A percentile compares a stretch with the other conserved stretches of the same genome.
phyloP scores from a whole-genome alignment of 2,888 invertebrate species.

The Leptopilina drosophilae region DNA sequence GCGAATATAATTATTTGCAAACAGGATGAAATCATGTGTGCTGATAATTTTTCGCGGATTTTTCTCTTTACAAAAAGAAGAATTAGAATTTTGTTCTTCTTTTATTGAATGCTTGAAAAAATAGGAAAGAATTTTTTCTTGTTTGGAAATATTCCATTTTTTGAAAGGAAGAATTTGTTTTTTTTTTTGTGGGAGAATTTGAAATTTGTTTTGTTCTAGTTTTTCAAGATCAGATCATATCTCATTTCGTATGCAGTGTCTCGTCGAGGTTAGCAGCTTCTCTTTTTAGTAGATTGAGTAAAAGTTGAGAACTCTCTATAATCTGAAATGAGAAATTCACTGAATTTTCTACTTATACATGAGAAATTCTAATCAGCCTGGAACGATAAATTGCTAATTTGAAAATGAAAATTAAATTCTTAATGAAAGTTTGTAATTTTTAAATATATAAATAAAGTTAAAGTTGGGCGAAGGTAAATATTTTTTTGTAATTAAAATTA shows the following conservation, averaged over 20 bases:
- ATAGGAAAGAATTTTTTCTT: too few species aligned
- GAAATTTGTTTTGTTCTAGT: neutral
- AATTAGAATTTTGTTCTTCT: too few species aligned
- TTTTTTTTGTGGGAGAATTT: neutral
- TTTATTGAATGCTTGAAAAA: too few species aligned
- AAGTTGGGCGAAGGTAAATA: too few species aligned
- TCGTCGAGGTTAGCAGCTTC: constrained; percentile 67
- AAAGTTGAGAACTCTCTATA: constrained; percentile 66
- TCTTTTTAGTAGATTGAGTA: constrained; percentile 68
- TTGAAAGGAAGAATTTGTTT: too few species aligned
- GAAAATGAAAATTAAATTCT: neutral
- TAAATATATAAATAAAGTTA: too few species aligned
- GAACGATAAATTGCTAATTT: neutral
- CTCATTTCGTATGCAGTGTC: constrained; percentile 52
- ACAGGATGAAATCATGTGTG: neutral
- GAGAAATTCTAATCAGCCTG: neutral
- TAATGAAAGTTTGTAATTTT: too few species aligned
- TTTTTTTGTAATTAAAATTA: too few species aligned
- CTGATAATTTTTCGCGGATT: too few species aligned
- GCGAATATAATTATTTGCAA: neutral
- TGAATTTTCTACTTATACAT: constrained; percentile 5
- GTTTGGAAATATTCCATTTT: too few species aligned
- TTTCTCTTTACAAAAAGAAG: too few species aligned
- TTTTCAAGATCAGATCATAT: constrained; percentile 38
- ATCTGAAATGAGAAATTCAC: constrained; percentile 56